Evolutionary conservation across 1,140 invertebrate species (phyloP), one percentile per base, ranked within the genome.

Genomic region (Bombus turneri): DNA sequence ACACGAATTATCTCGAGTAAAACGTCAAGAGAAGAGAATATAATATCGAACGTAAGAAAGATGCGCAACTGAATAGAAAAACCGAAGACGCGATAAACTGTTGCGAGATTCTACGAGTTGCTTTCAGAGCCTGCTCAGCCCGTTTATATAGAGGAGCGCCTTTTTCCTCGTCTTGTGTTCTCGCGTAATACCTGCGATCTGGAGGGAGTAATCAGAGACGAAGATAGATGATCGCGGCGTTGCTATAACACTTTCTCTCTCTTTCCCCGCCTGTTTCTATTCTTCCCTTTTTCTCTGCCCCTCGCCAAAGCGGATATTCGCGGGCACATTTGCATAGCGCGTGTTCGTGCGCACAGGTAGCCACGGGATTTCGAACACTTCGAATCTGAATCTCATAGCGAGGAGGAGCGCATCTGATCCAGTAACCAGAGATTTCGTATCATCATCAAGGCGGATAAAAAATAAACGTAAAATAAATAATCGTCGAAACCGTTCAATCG

Each of bases 111-210:
- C 22, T 13, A 43, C n/a, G 28, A 59, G 39, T 15, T 5, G 9
- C 47, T 41, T 15, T 15, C n/a, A 22, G 31, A 47, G 3, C 62
- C 31, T 77, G 57, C 74, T 39, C 41, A 25, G 3, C 62, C 31
- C 73, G 57, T 69, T 57, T 53, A 78, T 73, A 87, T 90, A 90
- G 71, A 83, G 68, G 59, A 73, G 53, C 75, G 37, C 53, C 79
- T 85, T 71, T 84, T 87, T 88, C 75, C 68, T 83, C 74, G 41
- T 88, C 53, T 68, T 28, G 77, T 66, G 73, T 76, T 83, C 75
- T 37, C 78, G n/a, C 62, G 34, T 78, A 69, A 28, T 41, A 72
- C 3, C 13, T 13, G 22, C 3, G 15, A 25, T 22, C 47, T 71
- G 80, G 85, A 57, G 85, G 69, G 85, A 76, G 66, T 47, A 2